Percentiles rank a stretch among this genome's conserved stretches.
phyloP scores from a whole-genome alignment of 2,797 vertebrate genomes.

The Cuniculus paca region DNA sequence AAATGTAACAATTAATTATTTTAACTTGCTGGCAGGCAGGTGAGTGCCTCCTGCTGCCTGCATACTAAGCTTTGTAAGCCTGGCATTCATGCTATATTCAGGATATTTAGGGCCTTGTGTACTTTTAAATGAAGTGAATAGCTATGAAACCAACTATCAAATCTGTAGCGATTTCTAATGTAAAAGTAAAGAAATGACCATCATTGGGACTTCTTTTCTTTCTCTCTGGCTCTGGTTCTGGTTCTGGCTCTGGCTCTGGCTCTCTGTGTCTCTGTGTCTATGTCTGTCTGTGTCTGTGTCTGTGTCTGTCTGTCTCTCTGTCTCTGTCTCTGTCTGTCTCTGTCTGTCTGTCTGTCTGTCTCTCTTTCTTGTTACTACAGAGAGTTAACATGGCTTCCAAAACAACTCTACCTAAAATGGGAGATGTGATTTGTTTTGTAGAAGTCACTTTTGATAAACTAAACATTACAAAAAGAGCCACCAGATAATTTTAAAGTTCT shows the following conservation, averaged over 20 bases:
- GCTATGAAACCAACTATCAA: conserved; percentile 46
- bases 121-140: conserved; percentile 44
- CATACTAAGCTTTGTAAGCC: background rate
- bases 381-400: conserved; percentile 50
- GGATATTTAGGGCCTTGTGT: conserved; percentile 6
- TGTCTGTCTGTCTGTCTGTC: no score
- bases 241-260: no score
- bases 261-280: no score
- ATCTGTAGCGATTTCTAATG: conserved; percentile 24
- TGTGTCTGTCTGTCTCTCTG: no score
- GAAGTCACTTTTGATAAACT: background rate
- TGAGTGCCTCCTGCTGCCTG: conserved; percentile 61
- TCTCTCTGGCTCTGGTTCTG: no score
- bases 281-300: accelerated
- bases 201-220: background rate
- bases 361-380: background rate
- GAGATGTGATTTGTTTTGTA: conserved; percentile 12
- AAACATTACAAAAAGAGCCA: conserved; percentile 8
- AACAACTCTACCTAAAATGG: conserved; percentile 8
- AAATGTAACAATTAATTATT: conserved; percentile 72
- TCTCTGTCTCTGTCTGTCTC: no score
- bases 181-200: conserved; percentile 64
- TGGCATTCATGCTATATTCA: conserved; percentile 22
- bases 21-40: conserved; percentile 63
- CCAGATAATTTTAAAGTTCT: conserved; percentile 40